Conservation (phyloP, 2,113 vertebrate genomes). For the Tauraco erythrolophus region DNA sequence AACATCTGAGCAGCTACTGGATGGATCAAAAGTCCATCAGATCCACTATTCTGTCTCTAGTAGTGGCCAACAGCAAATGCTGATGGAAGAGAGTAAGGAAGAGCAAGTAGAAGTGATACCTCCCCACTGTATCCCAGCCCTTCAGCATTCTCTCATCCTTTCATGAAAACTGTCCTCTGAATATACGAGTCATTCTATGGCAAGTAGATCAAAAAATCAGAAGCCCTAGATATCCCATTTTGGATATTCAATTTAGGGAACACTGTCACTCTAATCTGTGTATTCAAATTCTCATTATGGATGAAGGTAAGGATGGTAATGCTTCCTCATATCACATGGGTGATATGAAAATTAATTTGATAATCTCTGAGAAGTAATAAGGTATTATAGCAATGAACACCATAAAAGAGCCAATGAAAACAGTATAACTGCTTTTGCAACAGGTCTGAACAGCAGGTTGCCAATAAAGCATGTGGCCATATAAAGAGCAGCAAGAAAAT, state of each 20-base stretch:
- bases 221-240: neutral
- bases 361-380: neutral
- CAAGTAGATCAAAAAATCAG: fast-evolving
- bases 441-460: neutral
- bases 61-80: neutral
- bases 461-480: neutral
- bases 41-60: neutral
- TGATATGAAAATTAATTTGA: neutral
- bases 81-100: neutral
- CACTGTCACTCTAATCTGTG: neutral
- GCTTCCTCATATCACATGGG: neutral
- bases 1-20: neutral
- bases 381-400: neutral
- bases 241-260: neutral
- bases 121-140: neutral
- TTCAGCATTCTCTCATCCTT: neutral
- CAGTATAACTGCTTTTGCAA: neutral
- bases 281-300: neutral
- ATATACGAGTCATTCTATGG: neutral
- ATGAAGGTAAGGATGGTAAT: neutral
- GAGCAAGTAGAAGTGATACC: neutral
- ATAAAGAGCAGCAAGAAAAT: neutral
- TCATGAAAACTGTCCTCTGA: neutral
- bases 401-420: neutral
- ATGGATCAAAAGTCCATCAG: neutral